Conservation (phyloP, 1,140 invertebrate genomes). For the Delia radicum region DNA sequence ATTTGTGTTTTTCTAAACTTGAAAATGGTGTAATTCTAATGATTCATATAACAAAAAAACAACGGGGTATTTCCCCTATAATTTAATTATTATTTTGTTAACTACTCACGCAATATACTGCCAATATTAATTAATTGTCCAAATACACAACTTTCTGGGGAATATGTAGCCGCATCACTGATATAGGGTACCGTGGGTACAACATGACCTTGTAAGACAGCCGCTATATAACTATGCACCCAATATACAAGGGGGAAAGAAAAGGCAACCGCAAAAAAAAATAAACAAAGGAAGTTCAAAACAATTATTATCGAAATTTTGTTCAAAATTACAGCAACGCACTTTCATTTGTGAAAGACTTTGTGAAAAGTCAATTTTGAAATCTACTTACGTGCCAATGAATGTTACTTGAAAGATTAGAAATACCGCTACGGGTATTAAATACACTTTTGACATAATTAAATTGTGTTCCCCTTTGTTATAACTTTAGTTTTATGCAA, state of each 20-base stretch:
- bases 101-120: conserved; percentile 66
- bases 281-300: not conserved
- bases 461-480: not conserved
- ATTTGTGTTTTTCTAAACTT: no score
- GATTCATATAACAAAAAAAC: no score
- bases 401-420: conserved; percentile 64
- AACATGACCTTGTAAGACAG: conserved; percentile 67
- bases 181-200: conserved; percentile 75
- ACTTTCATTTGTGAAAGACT: no score
- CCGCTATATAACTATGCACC: conserved; percentile 63
- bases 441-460: conserved; percentile 58
- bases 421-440: conserved; percentile 61
- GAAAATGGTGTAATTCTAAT: no score
- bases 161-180: conserved; percentile 72
- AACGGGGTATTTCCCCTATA: not conserved
- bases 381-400: conserved; percentile 60
- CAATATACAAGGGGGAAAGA: conserved; percentile 1
- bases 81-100: not conserved
- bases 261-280: not conserved
- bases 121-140: conserved; percentile 73
- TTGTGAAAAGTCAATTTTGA: not conserved
- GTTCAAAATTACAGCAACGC: conserved; percentile 20
- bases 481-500: not conserved
- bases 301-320: conserved; percentile 4
- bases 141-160: conserved; percentile 79